These are phyloP conservation scores for Tadarida brasiliensis DNA, from an alignment of 2,797 vertebrate genomes.

Conservation along the genomic window DNA sequence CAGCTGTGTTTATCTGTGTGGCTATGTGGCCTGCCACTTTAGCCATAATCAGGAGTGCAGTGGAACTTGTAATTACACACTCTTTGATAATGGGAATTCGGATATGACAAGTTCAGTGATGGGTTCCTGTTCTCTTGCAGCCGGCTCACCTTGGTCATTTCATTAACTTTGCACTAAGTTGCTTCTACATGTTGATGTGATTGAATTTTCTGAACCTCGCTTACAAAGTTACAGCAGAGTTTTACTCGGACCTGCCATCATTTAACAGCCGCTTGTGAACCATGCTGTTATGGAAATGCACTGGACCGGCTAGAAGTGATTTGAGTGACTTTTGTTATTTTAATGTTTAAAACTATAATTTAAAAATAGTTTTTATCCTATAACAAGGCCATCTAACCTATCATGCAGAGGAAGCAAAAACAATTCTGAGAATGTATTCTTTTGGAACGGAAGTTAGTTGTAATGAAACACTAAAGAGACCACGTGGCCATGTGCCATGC, in stretches of 20 bases:
- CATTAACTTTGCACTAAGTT: conserved; percentile 7
- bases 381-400: conserved; percentile 52
- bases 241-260: neutral
- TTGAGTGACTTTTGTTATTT: conserved; percentile 59
- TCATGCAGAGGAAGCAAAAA: conserved; percentile 7
- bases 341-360: conserved; percentile 53
- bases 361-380: conserved; percentile 59
- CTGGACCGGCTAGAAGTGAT: neutral
- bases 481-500: neutral
- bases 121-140: neutral
- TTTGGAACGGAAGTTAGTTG: conserved; percentile 42
- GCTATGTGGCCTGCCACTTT: neutral
- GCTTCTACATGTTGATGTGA: neutral
- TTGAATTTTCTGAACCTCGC: neutral
- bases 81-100: neutral
- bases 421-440: conserved; percentile 43
- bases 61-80: neutral
- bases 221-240: neutral
- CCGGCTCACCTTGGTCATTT: neutral
- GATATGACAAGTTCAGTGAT: neutral
- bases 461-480: conserved; percentile 56
- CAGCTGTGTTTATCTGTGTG: neutral
- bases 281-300: conserved; percentile 38
- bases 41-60: neutral
- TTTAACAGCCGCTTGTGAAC: conserved; percentile 4